A percentile compares a stretch with the other conserved stretches of the same genome.
Evolutionary conservation across 2,888 invertebrate genomes (phyloP).

Genomic region (Phyllotreta cruciferae): DNA sequence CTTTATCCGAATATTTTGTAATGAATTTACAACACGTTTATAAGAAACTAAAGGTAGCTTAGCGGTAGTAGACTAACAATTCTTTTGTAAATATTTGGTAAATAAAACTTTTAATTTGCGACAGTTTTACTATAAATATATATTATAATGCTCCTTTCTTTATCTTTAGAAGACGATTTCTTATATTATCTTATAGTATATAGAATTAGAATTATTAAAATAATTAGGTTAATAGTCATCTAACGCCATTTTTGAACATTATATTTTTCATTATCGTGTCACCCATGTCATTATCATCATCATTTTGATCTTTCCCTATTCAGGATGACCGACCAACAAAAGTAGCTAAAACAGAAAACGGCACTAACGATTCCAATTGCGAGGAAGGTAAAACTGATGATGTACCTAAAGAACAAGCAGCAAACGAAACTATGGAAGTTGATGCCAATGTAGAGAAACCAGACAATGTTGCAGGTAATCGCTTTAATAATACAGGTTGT

Average conservation of each 20-base stretch:
- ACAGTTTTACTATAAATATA: too few relatives aligned
- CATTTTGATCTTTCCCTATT: slow-evolving; percentile 29
- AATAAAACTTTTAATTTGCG: slow-evolving; percentile 13
- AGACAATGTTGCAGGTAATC: slow-evolving; percentile 14
- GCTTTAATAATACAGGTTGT: too few relatives aligned
- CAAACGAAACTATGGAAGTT: slow-evolving; percentile 43
- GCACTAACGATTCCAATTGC: slow-evolving; percentile 34
- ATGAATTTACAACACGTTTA: slow-evolving; percentile 1
- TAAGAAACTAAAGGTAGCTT: slow-evolving; percentile 6
- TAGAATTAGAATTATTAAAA: too few relatives aligned
- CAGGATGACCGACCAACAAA: slow-evolving; percentile 63
- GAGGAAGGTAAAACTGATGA: slow-evolving; percentile 24
- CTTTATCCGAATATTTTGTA: too few relatives aligned
- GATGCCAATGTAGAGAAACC: slow-evolving; percentile 36
- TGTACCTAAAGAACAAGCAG: slow-evolving; percentile 33
- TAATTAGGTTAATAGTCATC: too few relatives aligned
- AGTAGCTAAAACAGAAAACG: slow-evolving; percentile 62
- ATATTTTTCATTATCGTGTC: slow-evolving; percentile 5
- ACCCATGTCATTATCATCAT: slow-evolving; percentile 24
- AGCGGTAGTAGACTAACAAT: slow-evolving; percentile 7
- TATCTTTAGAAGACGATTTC: too few relatives aligned
- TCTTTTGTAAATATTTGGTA: slow-evolving; percentile 12
- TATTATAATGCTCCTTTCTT: too few relatives aligned
- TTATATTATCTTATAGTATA: too few relatives aligned
- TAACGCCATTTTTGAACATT: neutral